Evolutionary conservation across 2,888 invertebrate species (phyloP).

Genomic region (Megalurothrips usitatus): DNA sequence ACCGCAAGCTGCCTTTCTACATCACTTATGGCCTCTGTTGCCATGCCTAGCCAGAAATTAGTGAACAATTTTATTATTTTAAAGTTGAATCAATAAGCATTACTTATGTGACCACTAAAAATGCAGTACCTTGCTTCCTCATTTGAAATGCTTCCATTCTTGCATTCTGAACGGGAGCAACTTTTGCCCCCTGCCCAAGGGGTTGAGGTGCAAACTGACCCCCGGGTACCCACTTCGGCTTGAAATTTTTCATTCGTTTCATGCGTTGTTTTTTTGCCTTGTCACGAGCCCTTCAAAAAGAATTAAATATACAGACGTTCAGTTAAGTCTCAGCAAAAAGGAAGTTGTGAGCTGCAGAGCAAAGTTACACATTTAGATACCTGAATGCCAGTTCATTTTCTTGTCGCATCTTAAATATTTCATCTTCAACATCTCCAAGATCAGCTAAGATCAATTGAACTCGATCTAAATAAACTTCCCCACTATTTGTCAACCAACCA

Average conservation of each 20-base stretch:
- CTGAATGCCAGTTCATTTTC: constrained; percentile 78
- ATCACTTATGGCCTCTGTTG: not conserved
- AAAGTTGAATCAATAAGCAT: not conserved
- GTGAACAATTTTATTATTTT: not conserved
- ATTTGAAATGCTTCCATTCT: constrained; percentile 72
- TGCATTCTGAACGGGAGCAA: constrained; percentile 59
- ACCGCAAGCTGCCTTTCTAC: not conserved
- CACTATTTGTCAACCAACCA: constrained; percentile 93
- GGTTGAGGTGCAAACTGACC: constrained; percentile 72
- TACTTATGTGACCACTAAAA: constrained; percentile 20
- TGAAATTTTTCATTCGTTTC: constrained; percentile 51
- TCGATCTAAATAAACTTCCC: constrained; percentile 85
- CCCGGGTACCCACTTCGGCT: constrained; percentile 64
- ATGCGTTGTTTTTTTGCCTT: constrained; percentile 55
- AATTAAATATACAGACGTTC: too few relatives aligned
- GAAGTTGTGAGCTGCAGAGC: not conserved
- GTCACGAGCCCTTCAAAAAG: too few relatives aligned
- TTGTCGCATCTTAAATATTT: constrained; percentile 92
- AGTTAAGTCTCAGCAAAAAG: not conserved
- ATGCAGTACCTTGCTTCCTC: constrained; percentile 49
- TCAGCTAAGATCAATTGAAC: constrained; percentile 94
- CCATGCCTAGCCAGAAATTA: not conserved
- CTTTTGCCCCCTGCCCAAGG: constrained; percentile 49
- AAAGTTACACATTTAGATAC: constrained; percentile 40
- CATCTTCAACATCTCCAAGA: constrained; percentile 90